These are phyloP conservation scores for Gnathonemus longibarbis DNA, from an alignment of 2,113 vertebrate genomes.

Conservation along the genomic window DNA sequence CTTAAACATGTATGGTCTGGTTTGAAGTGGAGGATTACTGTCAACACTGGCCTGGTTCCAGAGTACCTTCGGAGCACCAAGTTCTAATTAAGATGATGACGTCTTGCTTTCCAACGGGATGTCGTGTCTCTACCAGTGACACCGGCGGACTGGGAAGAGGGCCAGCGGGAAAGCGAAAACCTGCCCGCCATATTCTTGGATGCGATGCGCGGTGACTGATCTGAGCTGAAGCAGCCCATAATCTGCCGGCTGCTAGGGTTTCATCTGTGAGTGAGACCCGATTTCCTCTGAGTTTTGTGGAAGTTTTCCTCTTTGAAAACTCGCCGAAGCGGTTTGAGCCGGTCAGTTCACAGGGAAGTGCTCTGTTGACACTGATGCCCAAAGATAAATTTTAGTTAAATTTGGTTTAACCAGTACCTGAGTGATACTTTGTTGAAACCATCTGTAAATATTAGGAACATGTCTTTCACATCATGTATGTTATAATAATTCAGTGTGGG, in stretches of 20 bases:
- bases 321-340: not conserved
- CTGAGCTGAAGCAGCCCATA: not conserved
- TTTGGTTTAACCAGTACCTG: not conserved
- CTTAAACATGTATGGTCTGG: not conserved
- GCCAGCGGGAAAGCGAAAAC: not conserved
- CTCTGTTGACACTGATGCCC: not conserved
- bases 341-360: not conserved
- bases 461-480: not conserved
- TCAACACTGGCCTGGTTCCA: slow-evolving; percentile 13
- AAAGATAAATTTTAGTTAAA: not conserved
- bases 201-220: not conserved
- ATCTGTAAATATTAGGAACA: not conserved
- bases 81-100: not conserved
- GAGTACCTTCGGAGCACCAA: slow-evolving; percentile 2
- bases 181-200: not conserved
- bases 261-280: too few species aligned
- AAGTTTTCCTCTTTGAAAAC: not conserved
- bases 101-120: not conserved
- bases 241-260: not conserved
- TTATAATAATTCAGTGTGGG: not conserved
- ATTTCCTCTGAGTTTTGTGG: not conserved
- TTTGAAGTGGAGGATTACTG: not conserved
- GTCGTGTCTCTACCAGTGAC: not conserved
- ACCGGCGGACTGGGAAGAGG: not conserved
- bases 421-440: not conserved